Evolutionary conservation across 2,113 vertebrate genomes (phyloP).

Genomic region (Cacatua alba): DNA sequence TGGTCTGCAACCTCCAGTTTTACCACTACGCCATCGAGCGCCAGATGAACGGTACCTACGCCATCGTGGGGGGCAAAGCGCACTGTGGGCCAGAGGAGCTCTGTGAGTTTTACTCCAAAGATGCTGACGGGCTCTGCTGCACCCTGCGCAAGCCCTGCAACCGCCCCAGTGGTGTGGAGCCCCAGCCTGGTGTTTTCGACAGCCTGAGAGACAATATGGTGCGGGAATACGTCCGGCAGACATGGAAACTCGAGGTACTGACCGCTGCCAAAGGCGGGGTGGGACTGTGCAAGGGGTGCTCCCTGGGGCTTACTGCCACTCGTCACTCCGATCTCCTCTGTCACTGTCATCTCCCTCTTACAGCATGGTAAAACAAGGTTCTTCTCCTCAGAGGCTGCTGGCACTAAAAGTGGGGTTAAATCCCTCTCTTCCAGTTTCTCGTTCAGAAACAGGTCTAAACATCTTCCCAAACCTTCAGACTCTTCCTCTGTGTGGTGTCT

Average conservation of each 20-base stretch:
- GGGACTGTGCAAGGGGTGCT: background rate
- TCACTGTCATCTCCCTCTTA: fast-evolving
- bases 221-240: constrained; percentile 90
- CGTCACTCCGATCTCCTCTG: background rate
- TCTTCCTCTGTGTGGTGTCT: background rate
- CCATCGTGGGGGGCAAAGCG: constrained; percentile 85
- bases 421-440: background rate
- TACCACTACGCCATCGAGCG: constrained; percentile 93
- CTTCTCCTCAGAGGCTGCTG: background rate
- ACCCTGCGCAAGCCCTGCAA: constrained; percentile 89
- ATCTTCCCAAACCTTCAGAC: background rate
- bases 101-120: constrained; percentile 93
- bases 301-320: fast-evolving
- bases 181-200: constrained; percentile 86
- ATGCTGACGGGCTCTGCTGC: constrained; percentile 90
- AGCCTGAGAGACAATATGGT: constrained; percentile 91
- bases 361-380: too few relatives aligned
- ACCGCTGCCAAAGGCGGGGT: fast-evolving
- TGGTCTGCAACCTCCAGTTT: constrained; percentile 86
- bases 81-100: constrained; percentile 94
- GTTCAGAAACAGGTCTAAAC: background rate
- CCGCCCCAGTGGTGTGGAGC: constrained; percentile 76
- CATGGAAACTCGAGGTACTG: constrained; percentile 92
- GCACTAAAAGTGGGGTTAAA: background rate
- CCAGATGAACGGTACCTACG: constrained; percentile 92